Percentiles rank a stretch among this genome's conserved stretches.
Evolutionary conservation across 2,797 vertebrate genomes (phyloP).

Genomic region (Brachyalestes nurse): DNA sequence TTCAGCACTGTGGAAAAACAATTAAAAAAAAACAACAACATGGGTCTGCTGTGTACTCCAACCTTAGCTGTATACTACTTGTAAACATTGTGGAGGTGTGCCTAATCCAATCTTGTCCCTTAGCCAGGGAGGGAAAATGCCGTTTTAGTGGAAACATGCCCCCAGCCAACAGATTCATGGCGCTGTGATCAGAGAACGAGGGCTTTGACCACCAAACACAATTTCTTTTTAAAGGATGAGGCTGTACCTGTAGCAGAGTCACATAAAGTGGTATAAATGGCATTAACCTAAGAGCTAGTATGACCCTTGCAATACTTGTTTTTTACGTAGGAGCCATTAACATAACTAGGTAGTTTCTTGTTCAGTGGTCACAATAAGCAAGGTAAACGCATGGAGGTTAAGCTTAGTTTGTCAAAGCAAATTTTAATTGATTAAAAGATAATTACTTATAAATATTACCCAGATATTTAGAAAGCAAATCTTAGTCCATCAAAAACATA

Average conservation of each 20-base stretch:
- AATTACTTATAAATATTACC: too few species aligned
- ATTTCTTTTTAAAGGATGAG: not conserved
- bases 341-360: not conserved
- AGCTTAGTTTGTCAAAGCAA: too few species aligned
- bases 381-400: not conserved
- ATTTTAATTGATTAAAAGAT: too few species aligned
- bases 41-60: not conserved
- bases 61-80: not conserved
- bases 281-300: not conserved
- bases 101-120: slow-evolving; percentile 17
- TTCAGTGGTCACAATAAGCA: not conserved
- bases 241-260: not conserved
- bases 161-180: not conserved
- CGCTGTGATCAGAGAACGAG: not conserved
- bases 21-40: not conserved
- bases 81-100: slow-evolving; percentile 24
- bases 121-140: slow-evolving; percentile 10
- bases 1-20: not conserved
- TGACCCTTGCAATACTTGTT: not conserved
- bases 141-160: slow-evolving; percentile 33
- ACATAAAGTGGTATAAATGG: slow-evolving; percentile 2
- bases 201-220: not conserved
- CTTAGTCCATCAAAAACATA: too few species aligned
- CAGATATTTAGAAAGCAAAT: too few species aligned
- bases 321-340: not conserved